Evolutionary conservation across 1,140 invertebrate genomes (phyloP).

Genomic region (Tetraneura akinire): DNA sequence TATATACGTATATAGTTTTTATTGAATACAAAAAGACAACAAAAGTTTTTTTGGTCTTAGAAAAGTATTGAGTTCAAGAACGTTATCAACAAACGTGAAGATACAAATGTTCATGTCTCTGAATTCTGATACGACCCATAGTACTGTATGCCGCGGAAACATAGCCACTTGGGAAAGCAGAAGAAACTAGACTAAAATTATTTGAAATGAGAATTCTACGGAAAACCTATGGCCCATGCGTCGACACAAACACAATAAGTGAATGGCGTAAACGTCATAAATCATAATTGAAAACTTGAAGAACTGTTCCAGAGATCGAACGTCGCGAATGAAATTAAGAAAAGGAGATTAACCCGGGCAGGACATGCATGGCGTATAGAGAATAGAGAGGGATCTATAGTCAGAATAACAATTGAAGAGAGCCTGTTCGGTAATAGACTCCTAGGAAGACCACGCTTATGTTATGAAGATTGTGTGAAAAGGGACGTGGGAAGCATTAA

Average conservation of each 20-base stretch:
- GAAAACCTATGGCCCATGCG: background rate
- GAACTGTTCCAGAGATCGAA: background rate
- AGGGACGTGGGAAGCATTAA: too few species aligned
- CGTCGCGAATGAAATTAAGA: too few species aligned
- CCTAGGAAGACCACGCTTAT: too few species aligned
- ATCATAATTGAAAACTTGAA: background rate
- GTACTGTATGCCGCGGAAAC: conserved; percentile 20
- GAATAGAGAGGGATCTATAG: too few species aligned
- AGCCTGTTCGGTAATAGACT: too few species aligned
- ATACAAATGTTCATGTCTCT: conserved; percentile 14
- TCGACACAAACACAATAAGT: background rate
- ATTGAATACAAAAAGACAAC: conserved; percentile 18
- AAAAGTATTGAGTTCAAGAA: conserved; percentile 14
- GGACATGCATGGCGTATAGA: too few species aligned
- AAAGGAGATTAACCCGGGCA: too few species aligned
- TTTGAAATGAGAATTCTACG: conserved; percentile 10
- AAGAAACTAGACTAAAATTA: conserved; percentile 23
- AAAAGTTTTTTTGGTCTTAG: conserved; percentile 7
- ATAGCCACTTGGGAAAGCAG: conserved; percentile 25
- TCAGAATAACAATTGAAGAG: too few species aligned
- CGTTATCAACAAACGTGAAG: conserved; percentile 11
- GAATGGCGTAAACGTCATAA: conserved; percentile 1
- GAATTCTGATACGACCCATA: conserved; percentile 26
- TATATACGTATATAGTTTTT: too few species aligned
- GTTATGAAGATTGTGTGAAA: too few species aligned